These are phyloP conservation scores for Choloepus hoffmanni DNA, from an alignment of 2,113 vertebrate genomes.

Conservation along the genomic window DNA sequence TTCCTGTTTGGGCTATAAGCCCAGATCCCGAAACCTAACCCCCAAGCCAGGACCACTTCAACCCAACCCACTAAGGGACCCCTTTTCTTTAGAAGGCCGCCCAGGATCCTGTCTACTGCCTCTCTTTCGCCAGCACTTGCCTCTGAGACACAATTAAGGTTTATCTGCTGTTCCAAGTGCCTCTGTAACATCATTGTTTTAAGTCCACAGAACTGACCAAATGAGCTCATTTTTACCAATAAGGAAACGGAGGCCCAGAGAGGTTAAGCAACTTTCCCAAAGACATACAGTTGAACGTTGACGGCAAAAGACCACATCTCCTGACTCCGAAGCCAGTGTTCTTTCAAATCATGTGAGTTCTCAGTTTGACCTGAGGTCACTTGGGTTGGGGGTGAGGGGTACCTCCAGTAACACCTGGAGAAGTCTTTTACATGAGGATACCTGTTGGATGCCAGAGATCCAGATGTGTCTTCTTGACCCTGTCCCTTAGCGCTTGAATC, in stretches of 20 bases:
- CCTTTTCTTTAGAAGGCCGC: not conserved
- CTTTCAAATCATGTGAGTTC: not conserved
- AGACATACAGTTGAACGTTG: not conserved
- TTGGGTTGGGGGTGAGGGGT: accelerated
- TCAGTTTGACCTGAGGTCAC: not conserved
- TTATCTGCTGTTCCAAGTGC: not conserved
- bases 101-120: not conserved
- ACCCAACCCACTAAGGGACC: not conserved
- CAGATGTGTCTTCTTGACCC: not conserved
- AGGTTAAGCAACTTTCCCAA: not conserved
- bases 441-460: not conserved
- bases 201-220: not conserved
- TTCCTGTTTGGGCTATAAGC: not conserved
- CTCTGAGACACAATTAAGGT: not conserved
- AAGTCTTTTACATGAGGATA: not conserved
- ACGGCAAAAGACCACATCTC: not conserved
- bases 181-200: not conserved
- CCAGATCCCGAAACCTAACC: not conserved
- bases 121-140: not conserved
- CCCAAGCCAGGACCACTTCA: not conserved
- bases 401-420: not conserved
- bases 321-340: not conserved
- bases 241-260: not conserved
- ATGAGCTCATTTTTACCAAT: not conserved
- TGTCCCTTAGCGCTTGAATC: not conserved